phyloP scores from a whole-genome alignment of 2,888 invertebrate genomes.

The Eupithecia vulgata region DNA sequence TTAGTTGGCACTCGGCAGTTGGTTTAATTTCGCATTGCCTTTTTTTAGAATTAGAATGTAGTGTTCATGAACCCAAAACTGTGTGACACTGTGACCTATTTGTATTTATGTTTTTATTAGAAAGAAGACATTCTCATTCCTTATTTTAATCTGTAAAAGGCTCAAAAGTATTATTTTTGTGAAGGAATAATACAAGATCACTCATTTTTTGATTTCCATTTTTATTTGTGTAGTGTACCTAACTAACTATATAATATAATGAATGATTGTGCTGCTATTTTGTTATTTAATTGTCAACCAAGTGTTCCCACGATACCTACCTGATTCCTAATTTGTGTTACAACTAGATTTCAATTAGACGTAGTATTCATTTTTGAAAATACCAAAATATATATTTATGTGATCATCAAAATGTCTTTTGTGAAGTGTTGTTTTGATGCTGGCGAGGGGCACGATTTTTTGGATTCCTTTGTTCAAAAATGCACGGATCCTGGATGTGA shows the following conservation, averaged over 20 bases:
- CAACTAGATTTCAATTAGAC: slow-evolving; percentile 11
- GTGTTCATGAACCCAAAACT: slow-evolving; percentile 56
- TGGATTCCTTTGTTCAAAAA: slow-evolving; percentile 90
- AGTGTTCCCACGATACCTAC: slow-evolving; percentile 11
- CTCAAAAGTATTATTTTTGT: neutral
- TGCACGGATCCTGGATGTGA: slow-evolving; percentile 93
- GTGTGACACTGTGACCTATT: slow-evolving; percentile 65
- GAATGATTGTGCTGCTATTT: neutral
- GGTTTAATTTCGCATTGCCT: slow-evolving; percentile 61
- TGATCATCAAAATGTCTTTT: slow-evolving; percentile 82
- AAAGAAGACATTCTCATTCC: neutral
- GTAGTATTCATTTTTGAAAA: slow-evolving; percentile 17
- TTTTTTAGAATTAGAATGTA: slow-evolving; percentile 54
- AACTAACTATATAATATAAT: too few species aligned
- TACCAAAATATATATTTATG: slow-evolving; percentile 1
- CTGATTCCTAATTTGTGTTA: slow-evolving; percentile 21
- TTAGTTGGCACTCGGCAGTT: slow-evolving; percentile 43
- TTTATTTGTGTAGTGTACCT: neutral
- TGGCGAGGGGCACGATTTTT: slow-evolving; percentile 88
- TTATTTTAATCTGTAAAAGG: neutral
- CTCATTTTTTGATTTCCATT: neutral
- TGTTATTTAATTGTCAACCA: neutral
- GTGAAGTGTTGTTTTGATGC: slow-evolving; percentile 92
- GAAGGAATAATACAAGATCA: neutral
- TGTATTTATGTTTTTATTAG: slow-evolving; percentile 47